Conservation (phyloP, 2,888 invertebrate genomes). For the Agriopis aurantiaria region DNA sequence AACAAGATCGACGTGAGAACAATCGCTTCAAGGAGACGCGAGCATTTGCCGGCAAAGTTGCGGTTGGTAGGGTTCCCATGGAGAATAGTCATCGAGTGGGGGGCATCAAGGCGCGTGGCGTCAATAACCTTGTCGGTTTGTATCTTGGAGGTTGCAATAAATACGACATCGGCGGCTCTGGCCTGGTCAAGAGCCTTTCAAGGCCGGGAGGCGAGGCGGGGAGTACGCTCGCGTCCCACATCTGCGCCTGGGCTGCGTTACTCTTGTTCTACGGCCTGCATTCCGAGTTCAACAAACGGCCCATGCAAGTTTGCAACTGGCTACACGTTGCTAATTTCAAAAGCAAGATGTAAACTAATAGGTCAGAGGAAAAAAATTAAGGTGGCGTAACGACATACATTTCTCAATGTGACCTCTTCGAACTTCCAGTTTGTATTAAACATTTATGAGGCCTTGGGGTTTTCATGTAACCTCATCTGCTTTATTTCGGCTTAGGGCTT, state of each 20-base stretch:
- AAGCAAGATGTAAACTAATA: constrained; percentile 2
- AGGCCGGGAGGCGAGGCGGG: constrained; percentile 84
- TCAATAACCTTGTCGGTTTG: constrained; percentile 85
- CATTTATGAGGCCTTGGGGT: constrained; percentile 5
- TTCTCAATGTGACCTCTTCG: constrained; percentile 30
- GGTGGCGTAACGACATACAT: constrained; percentile 37
- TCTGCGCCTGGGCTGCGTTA: constrained; percentile 71
- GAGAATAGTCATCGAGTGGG: constrained; percentile 67
- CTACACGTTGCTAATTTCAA: constrained; percentile 37
- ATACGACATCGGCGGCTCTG: constrained; percentile 82
- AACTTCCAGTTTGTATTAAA: constrained; percentile 12
- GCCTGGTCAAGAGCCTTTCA: constrained; percentile 87
- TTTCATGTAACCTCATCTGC: constrained; percentile 12
- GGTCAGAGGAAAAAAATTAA: constrained; percentile 11
- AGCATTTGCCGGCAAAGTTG: constrained; percentile 61
- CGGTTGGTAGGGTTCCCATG: constrained; percentile 66
- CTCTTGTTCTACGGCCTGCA: constrained; percentile 74
- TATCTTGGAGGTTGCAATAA: constrained; percentile 86
- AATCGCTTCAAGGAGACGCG: constrained; percentile 78
- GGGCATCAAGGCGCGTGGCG: constrained; percentile 68
- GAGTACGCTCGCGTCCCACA: constrained; percentile 77
- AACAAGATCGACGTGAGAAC: constrained; percentile 83
- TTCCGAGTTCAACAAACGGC: constrained; percentile 67
- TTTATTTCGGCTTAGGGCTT: constrained; percentile 35
- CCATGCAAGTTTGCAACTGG: constrained; percentile 42